Conservation (phyloP, 2,113 vertebrate species). For the Microtus richardsoni region DNA sequence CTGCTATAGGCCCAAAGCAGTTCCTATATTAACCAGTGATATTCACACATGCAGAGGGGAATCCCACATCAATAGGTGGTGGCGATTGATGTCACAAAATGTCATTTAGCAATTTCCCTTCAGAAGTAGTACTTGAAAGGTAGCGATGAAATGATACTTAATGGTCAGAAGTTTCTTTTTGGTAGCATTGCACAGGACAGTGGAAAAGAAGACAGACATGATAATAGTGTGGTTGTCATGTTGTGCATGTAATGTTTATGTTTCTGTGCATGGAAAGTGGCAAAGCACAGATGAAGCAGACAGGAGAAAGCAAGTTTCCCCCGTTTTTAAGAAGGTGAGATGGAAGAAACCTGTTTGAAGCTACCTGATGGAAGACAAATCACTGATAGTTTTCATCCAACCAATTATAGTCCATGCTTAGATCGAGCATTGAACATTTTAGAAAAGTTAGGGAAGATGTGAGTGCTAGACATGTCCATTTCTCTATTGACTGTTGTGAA, state of each 20-base stretch:
- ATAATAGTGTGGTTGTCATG: background rate
- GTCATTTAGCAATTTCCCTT: conserved; percentile 18
- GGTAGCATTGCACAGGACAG: background rate
- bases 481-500: background rate
- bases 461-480: background rate
- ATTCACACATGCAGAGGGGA: no score
- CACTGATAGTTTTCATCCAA: background rate
- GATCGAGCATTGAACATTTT: background rate
- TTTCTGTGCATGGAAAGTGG: background rate
- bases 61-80: background rate
- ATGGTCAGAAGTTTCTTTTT: conserved; percentile 1
- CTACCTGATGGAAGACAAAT: background rate
- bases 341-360: background rate
- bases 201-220: background rate
- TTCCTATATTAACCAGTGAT: no score
- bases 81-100: background rate
- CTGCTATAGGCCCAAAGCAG: no score
- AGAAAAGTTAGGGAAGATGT: background rate
- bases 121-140: background rate
- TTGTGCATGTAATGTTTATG: background rate
- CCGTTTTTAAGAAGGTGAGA: background rate
- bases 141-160: background rate
- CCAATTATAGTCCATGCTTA: background rate
- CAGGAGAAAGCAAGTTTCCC: background rate
- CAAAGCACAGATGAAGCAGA: background rate